Conservation (phyloP, 2,888 invertebrate genomes). For the Imbricaverruca yamaguchii region DNA sequence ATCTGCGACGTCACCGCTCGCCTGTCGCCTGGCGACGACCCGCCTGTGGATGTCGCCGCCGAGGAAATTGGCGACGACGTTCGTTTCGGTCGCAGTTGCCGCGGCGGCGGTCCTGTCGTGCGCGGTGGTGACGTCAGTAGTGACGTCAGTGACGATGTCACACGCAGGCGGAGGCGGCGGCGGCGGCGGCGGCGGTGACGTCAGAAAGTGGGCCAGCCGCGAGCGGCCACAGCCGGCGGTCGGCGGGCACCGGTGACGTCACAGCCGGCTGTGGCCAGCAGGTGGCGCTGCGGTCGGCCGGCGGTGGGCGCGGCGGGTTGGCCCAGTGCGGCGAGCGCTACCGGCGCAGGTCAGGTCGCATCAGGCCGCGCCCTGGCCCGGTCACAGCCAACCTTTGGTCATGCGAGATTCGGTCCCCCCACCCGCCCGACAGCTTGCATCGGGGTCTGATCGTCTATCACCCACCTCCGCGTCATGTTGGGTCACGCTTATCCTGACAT, state of each 20-base stretch:
- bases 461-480: no score
- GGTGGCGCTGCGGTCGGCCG: background rate
- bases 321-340: background rate
- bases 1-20: background rate
- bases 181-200: background rate
- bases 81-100: no score
- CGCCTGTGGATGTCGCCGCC: no score
- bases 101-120: background rate
- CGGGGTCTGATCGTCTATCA: no score
- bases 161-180: background rate
- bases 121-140: background rate
- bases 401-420: no score
- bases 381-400: no score
- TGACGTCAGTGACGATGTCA: background rate
- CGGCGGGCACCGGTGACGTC: background rate
- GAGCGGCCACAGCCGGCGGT: background rate
- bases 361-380: no score
- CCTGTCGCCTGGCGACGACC: background rate
- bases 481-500: no score
- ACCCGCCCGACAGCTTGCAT: no score
- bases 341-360: background rate
- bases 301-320: background rate
- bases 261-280: background rate
- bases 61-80: no score
- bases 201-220: background rate